phyloP scores from a whole-genome alignment of 1,140 invertebrate species.

The Aphaenogaster ashmeadi region DNA sequence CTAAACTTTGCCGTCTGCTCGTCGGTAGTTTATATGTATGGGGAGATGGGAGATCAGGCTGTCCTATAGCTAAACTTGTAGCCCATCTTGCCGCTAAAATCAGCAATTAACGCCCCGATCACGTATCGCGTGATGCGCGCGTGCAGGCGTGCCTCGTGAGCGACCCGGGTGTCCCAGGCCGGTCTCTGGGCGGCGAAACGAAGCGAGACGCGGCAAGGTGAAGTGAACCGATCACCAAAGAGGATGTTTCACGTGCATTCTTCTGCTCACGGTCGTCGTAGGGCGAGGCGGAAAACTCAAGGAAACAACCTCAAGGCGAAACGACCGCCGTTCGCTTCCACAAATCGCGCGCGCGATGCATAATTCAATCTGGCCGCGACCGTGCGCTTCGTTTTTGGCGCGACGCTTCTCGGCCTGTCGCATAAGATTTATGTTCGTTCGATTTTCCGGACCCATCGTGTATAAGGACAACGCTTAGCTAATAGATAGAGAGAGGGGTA shows the following conservation, averaged over 20 bases:
- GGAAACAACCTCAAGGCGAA: not conserved
- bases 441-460: not conserved
- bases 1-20: conserved; percentile 65
- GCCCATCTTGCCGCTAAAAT: conserved; percentile 42
- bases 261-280: conserved; percentile 58
- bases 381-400: not conserved
- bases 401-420: not conserved
- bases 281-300: conserved; percentile 40
- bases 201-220: not conserved
- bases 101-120: conserved; percentile 62
- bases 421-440: not conserved
- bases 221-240: conserved; percentile 49
- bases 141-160: conserved; percentile 66
- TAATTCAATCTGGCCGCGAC: not conserved
- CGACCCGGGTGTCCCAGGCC: not conserved
- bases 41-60: conserved; percentile 18
- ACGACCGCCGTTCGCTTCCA: not conserved
- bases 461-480: too few relatives aligned
- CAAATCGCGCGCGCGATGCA: conserved; percentile 5
- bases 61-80: not conserved
- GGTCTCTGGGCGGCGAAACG: conserved; percentile 58
- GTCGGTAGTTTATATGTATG: conserved; percentile 68
- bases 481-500: too few relatives aligned
- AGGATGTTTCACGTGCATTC: conserved; percentile 58
- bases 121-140: conserved; percentile 60